Base-by-base conservation (phyloP, 2,888 invertebrate genomes). In the Sphecodes monilicornis region DNA sequence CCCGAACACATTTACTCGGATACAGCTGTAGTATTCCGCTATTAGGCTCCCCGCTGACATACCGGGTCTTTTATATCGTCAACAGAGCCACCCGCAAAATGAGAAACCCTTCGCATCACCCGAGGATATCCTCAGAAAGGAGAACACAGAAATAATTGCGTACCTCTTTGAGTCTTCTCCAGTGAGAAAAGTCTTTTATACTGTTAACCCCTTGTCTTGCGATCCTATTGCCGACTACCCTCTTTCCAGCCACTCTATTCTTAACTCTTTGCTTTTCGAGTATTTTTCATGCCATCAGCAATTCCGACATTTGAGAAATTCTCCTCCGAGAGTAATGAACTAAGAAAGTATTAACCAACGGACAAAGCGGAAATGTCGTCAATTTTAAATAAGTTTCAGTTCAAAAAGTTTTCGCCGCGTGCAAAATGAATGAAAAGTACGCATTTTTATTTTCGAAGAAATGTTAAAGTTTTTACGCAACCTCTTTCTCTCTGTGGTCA, bases 121-220 rank as follows among this genome's bases (percentile, higher is more conserved):
- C 13, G 3, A 57, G 16, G 26, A 57, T 57, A 57, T 26, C 57
- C 26, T 26, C 26, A 26, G 26, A 26, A 11, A 26, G 57, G 5
- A 26, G 16, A 26, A 5, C 1, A 1, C 26, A 57, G 57, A 26
- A 57, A 26, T 57, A 57, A 57, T 57, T 57, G 57, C 57, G 57
- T 16, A 26, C 26, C 57, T 57, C 57, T 57, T 57, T 57, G 26
- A 57, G 16, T 5, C 26, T 16, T 1, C 57, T 26, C 16, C 26
- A 13, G 57, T 13, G 57, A 57, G 57, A 57, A 26, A 26, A 57
- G 57, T 26, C 57, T 57, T 57, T 57, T 57, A 57, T 26, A 57
- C n/a, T 57, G 57, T 57, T 57, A 57, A 57, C 26, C 57, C 57
- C 57, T 57, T 57, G 57, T 26, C 57, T 57, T 57, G 26, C 57